Base-by-base conservation (phyloP, 1,140 invertebrate genomes). In the Drosophila nigromelanica region DNA sequence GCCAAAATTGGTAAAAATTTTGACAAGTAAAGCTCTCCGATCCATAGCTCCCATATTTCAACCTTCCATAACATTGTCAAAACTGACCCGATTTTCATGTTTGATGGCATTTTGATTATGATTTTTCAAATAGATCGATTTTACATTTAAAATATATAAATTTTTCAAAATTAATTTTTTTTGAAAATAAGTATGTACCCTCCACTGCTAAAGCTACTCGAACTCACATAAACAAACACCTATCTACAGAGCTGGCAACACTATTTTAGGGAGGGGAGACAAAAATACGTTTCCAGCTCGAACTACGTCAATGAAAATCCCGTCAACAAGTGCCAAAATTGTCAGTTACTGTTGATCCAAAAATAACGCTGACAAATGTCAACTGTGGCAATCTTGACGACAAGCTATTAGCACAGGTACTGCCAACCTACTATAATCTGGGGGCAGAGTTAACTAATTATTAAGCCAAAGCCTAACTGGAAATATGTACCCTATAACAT, bases 401-500 rank as follows among this genome's bases (percentile, higher is more conserved):
- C 64, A 50, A 51, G 18, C 48, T 54, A 42, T 55, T 56, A 70
- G 56, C 59, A 33, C 39, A 24, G 18, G 33, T n/a, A 4, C 18
- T 18, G 37, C 37, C 8, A 37, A 42, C 15, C 35, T 52, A 0
- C 12, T 27, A 4, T 10, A 50, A 27, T 51, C 18, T 12, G 21
- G 37, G 35, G 35, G 27, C 14, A 37, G 54, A 48, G 42, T 11
- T 24, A 21, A 48, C 80, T 79, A 76, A 82, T 83, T 83, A 79
- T 73, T 67, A 63, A 64, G 72, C 48, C 66, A 67, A 72, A 54
- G 47, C 66, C 52, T 55, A 45, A 55, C 35, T 50, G 37, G 15
- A 35, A 62, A 69, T 27, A 27, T 27, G 27, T 45, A 12, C 45
- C 24, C 37, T 42, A 45, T 37, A 39, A 60, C 14, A 52, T 59